phyloP scores from a whole-genome alignment of 2,797 vertebrate genomes.

The Chlorospingus semifuscus region DNA sequence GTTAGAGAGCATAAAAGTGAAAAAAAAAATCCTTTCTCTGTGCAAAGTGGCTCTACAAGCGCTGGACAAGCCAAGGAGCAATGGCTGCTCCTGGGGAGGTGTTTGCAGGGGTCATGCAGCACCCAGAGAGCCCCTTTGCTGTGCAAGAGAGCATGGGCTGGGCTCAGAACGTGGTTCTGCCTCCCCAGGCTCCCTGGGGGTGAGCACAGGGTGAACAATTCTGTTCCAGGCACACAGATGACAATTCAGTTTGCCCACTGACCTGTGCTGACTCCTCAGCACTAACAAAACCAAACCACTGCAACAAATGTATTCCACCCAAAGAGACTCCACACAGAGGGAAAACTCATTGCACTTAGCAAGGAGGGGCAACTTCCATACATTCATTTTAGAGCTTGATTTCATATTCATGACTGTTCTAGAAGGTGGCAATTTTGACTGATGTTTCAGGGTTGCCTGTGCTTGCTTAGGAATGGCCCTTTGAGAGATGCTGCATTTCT shows the following conservation, averaged over 20 bases:
- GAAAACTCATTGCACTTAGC: not conserved
- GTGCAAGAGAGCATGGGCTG: not conserved
- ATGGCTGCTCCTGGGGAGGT: rapidly evolving
- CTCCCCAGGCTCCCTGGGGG: not conserved
- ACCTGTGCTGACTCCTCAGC: not conserved
- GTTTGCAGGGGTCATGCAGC: not conserved
- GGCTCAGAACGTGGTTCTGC: not conserved
- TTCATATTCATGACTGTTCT: not conserved
- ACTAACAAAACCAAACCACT: not conserved
- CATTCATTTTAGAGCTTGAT: not conserved
- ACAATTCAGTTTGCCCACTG: conserved; percentile 23
- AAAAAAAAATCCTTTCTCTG: not conserved
- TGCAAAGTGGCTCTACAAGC: not conserved
- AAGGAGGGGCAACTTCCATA: not conserved
- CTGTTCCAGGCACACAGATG: not conserved
- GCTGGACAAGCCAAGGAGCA: not conserved
- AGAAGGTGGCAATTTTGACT: not conserved
- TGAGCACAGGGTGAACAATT: not conserved
- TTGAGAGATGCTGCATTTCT: not conserved
- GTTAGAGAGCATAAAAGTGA: not conserved
- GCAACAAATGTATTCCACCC: not conserved
- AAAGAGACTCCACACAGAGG: not conserved
- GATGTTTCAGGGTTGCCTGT: not conserved
- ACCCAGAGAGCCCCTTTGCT: not conserved
- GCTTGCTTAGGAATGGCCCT: not conserved